phyloP scores from a whole-genome alignment of 1,140 invertebrate species.

The Chrysopa pallens region DNA sequence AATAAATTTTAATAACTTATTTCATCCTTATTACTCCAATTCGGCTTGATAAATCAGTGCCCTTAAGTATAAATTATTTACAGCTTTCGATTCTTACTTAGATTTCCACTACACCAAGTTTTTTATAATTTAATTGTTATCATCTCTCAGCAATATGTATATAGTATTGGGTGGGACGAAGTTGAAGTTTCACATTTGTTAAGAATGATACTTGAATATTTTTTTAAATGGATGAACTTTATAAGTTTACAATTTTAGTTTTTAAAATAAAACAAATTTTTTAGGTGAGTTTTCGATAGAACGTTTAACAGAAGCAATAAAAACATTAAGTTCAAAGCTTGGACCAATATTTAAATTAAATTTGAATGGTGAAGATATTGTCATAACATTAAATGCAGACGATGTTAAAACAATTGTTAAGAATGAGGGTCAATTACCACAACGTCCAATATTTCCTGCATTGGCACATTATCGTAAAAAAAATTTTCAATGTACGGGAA shows the following conservation, averaged over 20 bases:
- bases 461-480: slow-evolving; percentile 15
- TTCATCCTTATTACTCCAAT: too few relatives aligned
- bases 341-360: slow-evolving; percentile 20
- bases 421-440: slow-evolving; percentile 18
- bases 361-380: slow-evolving; percentile 14
- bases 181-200: neutral
- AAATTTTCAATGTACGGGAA: slow-evolving; percentile 17
- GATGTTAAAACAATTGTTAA: slow-evolving; percentile 16
- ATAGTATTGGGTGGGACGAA: slow-evolving; percentile 3
- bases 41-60: too few relatives aligned
- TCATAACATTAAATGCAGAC: slow-evolving; percentile 18
- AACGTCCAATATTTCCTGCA: slow-evolving; percentile 19
- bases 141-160: neutral
- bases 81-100: too few relatives aligned
- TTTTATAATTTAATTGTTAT: neutral
- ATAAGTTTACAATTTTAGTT: slow-evolving; percentile 1
- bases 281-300: slow-evolving; percentile 15
- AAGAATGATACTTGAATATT: neutral
- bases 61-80: too few relatives aligned
- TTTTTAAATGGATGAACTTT: slow-evolving; percentile 1
- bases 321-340: slow-evolving; percentile 14
- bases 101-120: neutral
- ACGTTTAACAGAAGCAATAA: slow-evolving; percentile 19
- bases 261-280: neutral
- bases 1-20: too few relatives aligned